Evolutionary conservation across 2,797 vertebrate genomes (phyloP), one percentile per base, ranked within the genome.

Genomic region (Myotis planiceps): DNA sequence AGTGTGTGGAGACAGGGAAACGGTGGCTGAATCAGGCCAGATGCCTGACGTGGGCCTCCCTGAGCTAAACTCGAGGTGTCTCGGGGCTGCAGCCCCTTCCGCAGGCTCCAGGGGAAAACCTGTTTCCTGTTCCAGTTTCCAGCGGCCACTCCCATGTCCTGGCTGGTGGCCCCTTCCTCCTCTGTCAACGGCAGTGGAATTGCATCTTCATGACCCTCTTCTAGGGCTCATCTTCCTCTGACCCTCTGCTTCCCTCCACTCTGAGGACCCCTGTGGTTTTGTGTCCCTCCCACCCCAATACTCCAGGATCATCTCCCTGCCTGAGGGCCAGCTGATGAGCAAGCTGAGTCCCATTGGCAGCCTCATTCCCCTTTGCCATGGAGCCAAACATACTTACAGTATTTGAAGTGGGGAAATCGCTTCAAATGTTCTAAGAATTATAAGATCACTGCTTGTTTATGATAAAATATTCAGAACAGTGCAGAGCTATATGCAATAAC

Each of bases 381-480:
- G 25, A 60, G 39, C 9, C 1, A 37, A 21, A 96, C 9, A 19
- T 76, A 39, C 45, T 82, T 3, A 51, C 55, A 78, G 79, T 71
- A 79, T 34, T 39, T 65, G 58, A 72, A 69, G 29, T 39, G n/a
- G 68, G 42, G 51, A 95, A 94, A 74, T 51, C 14, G 86, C n/a
- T 90, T 90, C 49, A 58, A 49, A 75, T 53, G 19, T 78, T 51
- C 82, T 63, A 93, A 89, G 27, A 92, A 69, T 90, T 81, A 88
- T 72, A 63, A 65, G 92, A 69, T 65, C 45, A 53, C 82, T 72
- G 25, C 45, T 80, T 55, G 18, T 65, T 88, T 34, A 82, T 71
- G 58, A 25, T 58, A 37, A 92, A 88, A 88, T 90, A 72, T 78
- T 90, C 29, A 68, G 68, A 80, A 53, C 5, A 83, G 79, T 63